phyloP scores from a whole-genome alignment of 2,888 invertebrate species.

The Ennomos fuscantarius region DNA sequence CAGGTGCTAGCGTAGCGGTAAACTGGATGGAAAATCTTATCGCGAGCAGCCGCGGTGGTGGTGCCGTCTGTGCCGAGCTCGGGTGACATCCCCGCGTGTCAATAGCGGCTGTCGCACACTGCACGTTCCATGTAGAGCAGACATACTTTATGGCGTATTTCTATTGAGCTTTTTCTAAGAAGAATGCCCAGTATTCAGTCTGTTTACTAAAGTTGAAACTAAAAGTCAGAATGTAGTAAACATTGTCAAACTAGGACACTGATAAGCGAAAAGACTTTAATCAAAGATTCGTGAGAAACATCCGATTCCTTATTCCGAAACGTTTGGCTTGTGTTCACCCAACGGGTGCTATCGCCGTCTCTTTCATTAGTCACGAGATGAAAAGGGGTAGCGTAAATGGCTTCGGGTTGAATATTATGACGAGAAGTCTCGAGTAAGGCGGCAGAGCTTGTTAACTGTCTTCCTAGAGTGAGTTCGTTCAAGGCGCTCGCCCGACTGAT shows the following conservation, averaged over 20 bases:
- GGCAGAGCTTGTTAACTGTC: conserved; percentile 59
- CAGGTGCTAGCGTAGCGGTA: conserved; percentile 61
- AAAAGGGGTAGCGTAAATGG: conserved; percentile 40
- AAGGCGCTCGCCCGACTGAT: conserved; percentile 56
- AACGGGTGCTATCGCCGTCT: conserved; percentile 33
- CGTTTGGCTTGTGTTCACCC: conserved; percentile 31
- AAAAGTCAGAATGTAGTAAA: conserved; percentile 8
- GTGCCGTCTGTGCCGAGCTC: conserved; percentile 46
- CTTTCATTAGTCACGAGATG: conserved; percentile 31
- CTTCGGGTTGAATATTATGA: conserved; percentile 45
- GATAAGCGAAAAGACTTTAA: conserved; percentile 40
- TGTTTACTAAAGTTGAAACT: conserved; percentile 4
- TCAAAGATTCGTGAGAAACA: conserved; percentile 42
- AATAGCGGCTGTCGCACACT: conserved; percentile 54
- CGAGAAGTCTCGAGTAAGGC: conserved; percentile 48
- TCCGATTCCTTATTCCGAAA: conserved; percentile 37
- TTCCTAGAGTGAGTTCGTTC: conserved; percentile 53
- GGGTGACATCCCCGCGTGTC: conserved; percentile 65
- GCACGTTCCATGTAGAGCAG: conserved; percentile 13
- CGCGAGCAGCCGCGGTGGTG: conserved; percentile 32
- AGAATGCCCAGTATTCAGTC: conserved; percentile 3
- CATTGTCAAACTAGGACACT: conserved; percentile 30
- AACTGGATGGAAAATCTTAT: conserved; percentile 69
- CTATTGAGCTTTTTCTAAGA: background rate
- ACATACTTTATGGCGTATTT: background rate